phyloP scores from a whole-genome alignment of 2,113 vertebrate species.

The Aptenodytes forsteri region DNA sequence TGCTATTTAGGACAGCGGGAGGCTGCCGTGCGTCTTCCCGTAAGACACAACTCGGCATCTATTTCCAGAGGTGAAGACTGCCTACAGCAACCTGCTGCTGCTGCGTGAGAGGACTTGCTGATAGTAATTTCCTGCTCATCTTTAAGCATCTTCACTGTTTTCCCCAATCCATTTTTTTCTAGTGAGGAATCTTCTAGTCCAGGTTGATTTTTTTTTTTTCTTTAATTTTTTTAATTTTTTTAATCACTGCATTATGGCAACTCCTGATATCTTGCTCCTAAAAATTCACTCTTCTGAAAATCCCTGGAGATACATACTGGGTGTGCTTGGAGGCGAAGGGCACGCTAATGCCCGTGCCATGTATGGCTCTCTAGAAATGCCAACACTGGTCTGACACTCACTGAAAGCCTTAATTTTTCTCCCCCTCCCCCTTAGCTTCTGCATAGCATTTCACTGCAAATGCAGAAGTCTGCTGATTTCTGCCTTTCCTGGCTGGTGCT shows the following conservation, averaged over 20 bases:
- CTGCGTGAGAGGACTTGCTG: background rate
- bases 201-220: too few species aligned
- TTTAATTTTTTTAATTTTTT: background rate
- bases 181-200: background rate
- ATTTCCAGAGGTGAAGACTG: background rate
- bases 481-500: background rate
- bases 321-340: background rate
- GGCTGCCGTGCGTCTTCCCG: fast-evolving
- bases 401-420: background rate
- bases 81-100: background rate
- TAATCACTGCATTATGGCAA: background rate
- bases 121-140: background rate
- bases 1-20: background rate
- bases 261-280: background rate
- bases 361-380: background rate
- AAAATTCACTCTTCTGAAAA: background rate
- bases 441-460: background rate
- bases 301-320: background rate
- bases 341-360: fast-evolving
- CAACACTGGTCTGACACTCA: fast-evolving
- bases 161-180: background rate
- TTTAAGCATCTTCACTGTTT: background rate
- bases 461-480: background rate
- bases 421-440: background rate
- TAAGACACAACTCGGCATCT: background rate